Percentiles rank a stretch among this genome's conserved stretches.
Conservation (phyloP, 2,888 invertebrate genomes). For the Polydrusus cervinus region DNA sequence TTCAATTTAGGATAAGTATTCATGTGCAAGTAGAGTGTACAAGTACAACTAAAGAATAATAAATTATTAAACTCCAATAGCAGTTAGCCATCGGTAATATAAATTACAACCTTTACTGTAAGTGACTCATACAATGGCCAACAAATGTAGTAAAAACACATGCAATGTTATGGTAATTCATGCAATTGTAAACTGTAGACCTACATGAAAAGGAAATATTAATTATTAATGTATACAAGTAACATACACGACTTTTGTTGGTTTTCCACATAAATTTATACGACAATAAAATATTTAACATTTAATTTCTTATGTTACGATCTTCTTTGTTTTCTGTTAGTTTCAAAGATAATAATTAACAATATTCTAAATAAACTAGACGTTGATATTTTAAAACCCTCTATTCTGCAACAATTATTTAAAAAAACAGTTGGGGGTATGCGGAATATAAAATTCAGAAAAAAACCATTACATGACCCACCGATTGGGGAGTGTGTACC, state of each 20-base stretch:
- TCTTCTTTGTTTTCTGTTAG: slow-evolving; percentile 37
- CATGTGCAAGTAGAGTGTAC: slow-evolving; percentile 12
- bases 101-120: slow-evolving; percentile 40
- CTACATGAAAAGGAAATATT: slow-evolving; percentile 47
- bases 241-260: slow-evolving; percentile 34
- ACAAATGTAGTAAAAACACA: slow-evolving; percentile 41
- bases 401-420: too few species aligned
- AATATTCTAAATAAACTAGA: too few species aligned
- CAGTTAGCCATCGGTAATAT: slow-evolving; percentile 27
- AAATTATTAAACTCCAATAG: slow-evolving; percentile 16
- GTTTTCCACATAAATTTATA: slow-evolving; percentile 28
- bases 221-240: slow-evolving; percentile 39
- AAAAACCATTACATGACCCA: too few species aligned
- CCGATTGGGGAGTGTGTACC: too few species aligned
- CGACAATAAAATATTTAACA: slow-evolving; percentile 31
- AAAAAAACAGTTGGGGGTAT: too few species aligned
- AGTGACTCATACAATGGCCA: slow-evolving; percentile 42
- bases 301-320: slow-evolving; percentile 24
- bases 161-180: slow-evolving; percentile 52
- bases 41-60: slow-evolving; percentile 21
- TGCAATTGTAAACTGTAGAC: slow-evolving; percentile 46
- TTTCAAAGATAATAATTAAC: slow-evolving; percentile 31
- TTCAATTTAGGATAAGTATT: slow-evolving; percentile 27
- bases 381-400: neutral
- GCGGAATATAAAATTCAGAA: too few species aligned